A percentile compares a stretch with the other conserved stretches of the same genome.
Evolutionary conservation across 1,140 invertebrate genomes (phyloP).

Genomic region (Ylistrum balloti): DNA sequence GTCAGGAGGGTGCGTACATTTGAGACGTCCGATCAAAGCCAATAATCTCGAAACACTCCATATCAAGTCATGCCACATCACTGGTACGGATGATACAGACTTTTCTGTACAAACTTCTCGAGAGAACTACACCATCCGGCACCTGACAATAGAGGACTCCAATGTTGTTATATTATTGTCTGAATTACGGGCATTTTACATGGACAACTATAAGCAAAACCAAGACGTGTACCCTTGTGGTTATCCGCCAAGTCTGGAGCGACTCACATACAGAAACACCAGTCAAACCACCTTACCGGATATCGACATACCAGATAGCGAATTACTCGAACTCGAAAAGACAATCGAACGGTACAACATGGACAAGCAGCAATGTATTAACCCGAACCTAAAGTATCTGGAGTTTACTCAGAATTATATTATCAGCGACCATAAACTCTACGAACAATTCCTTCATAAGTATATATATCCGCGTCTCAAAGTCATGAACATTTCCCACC

Average conservation of each 20-base stretch:
- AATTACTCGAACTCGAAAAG: not conserved
- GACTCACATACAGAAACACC: not conserved
- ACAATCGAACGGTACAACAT: not conserved
- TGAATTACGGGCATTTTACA: not conserved
- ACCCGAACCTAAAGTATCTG: not conserved
- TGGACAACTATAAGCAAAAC: not conserved
- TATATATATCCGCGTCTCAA: not conserved
- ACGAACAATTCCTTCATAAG: not conserved
- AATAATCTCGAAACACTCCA: not conserved
- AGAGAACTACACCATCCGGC: not conserved
- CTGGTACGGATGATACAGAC: not conserved
- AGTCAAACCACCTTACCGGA: not conserved
- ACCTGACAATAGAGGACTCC: not conserved
- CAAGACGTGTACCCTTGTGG: not conserved
- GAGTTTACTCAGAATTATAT: not conserved
- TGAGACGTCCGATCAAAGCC: constrained; percentile 2
- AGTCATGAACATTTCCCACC: not conserved
- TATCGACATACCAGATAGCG: too few relatives aligned
- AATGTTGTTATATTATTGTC: not conserved
- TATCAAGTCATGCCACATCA: not conserved
- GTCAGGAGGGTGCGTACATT: not conserved
- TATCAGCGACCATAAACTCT: not conserved
- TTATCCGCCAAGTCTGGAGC: not conserved
- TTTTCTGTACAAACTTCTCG: not conserved
- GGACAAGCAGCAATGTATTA: not conserved